Base-by-base conservation (phyloP, 2,888 invertebrate species). In the Eurytoma californica region DNA sequence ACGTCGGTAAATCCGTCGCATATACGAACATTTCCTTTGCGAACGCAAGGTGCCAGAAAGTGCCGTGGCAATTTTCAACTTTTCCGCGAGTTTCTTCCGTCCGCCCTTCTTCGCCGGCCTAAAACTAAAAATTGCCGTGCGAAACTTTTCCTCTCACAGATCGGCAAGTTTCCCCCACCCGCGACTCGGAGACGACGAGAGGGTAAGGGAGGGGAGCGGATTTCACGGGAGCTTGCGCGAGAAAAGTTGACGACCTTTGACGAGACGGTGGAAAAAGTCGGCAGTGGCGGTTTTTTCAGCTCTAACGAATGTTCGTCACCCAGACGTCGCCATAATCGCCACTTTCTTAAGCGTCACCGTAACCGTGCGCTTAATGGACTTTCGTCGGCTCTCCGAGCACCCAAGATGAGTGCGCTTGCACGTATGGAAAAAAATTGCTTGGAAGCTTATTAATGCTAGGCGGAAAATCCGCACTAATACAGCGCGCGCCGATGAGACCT, bases 111-210 rank as follows among this genome's bases (percentile, higher is more conserved):
- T n/a, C 60, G 2, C 63, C 60, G 57, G 76, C 82, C 79, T 80
- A 80, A 39, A 39, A 77, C 79, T 69, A 53, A 82, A 77, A 80
- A 80, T 76, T 80, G 61, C 39, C 51, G 28, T 53, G 12, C 30
- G 18, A 67, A 80, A 80, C 53, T 77, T 80, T 76, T 80, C 67
- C 79, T 77, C 77, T 79, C 83, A 74, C 78, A 14, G 70, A 57
- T 47, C 65, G 39, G 9, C 39, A 39, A 39, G 7, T 39, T 9
- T 9, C 39, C 1, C 39, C 39, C 39, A 9, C 39, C 39, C 39
- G 9, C 39, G 39, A 9, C 39, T 3, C 30, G 30, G 39, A 39
- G 39, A 39, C 39, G 30, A 30, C 3, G 2, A 7, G 5, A 4
- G 30, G 7, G 3, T 7, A 24, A 2, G 24, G 24, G 24, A 47